Evolutionary conservation across 2,888 invertebrate species (phyloP).

Genomic region (Aelia acuminata): DNA sequence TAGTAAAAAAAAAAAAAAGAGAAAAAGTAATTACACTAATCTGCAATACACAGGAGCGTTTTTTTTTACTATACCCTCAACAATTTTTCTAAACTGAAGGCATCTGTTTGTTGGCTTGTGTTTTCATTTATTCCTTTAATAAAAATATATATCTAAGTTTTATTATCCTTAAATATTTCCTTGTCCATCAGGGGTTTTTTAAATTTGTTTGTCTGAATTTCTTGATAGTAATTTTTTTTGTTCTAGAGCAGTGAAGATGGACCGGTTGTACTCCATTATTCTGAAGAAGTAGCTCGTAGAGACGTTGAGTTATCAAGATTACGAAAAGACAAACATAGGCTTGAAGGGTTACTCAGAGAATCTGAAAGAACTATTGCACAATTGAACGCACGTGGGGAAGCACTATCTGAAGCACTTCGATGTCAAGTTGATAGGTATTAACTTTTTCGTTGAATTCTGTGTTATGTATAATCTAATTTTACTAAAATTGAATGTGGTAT

Average conservation of each 20-base stretch:
- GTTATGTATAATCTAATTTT: not conserved
- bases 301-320: conserved; percentile 83
- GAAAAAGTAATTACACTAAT: too few relatives aligned
- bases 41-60: too few relatives aligned
- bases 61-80: too few relatives aligned
- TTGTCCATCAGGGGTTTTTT: too few relatives aligned
- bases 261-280: conserved; percentile 85
- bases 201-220: not conserved
- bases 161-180: too few relatives aligned
- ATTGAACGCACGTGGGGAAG: conserved; percentile 68
- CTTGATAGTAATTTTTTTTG: conserved; percentile 53
- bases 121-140: too few relatives aligned
- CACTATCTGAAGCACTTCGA: conserved; percentile 68
- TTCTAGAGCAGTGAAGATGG: conserved; percentile 70
- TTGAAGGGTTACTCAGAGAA: conserved; percentile 70
- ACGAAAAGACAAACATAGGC: conserved; percentile 78
- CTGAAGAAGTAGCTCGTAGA: conserved; percentile 84
- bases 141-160: too few relatives aligned
- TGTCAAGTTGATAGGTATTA: conserved; percentile 69
- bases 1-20: too few relatives aligned
- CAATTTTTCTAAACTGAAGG: too few relatives aligned
- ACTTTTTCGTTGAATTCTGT: not conserved
- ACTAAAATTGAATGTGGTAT: conserved; percentile 54
- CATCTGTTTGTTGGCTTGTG: too few relatives aligned
- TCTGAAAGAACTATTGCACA: conserved; percentile 69